Percentiles rank a stretch among this genome's conserved stretches.
Conservation (phyloP, 2,113 vertebrate species). For the Amblyornis subalaris region DNA sequence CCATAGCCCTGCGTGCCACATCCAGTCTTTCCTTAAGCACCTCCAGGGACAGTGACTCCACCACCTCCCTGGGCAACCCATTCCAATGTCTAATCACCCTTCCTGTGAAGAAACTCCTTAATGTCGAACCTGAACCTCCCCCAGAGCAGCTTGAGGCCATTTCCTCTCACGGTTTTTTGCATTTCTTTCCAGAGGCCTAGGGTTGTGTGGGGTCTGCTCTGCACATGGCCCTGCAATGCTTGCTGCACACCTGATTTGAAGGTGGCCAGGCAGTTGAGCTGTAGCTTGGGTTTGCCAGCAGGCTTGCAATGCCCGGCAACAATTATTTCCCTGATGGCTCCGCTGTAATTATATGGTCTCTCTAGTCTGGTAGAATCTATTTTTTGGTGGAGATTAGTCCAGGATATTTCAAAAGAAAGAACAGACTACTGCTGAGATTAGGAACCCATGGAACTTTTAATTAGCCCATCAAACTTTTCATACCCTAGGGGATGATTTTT, state of each 20-base stretch:
- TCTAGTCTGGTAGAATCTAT: background rate
- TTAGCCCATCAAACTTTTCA: background rate
- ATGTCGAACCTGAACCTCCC: background rate
- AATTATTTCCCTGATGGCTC: background rate
- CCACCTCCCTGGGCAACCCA: background rate
- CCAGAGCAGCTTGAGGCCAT: background rate
- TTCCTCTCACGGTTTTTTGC: background rate
- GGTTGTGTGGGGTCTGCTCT: background rate
- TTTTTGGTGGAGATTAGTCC: background rate
- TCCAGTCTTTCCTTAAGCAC: background rate
- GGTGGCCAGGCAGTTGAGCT: background rate
- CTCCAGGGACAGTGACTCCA: background rate
- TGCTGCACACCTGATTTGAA: background rate
- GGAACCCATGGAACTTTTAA: background rate
- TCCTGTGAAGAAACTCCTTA: background rate
- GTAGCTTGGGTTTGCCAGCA: background rate
- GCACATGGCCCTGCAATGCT: no score
- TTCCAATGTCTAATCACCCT: background rate
- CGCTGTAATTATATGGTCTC: background rate
- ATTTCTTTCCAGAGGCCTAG: background rate
- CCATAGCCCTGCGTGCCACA: accelerated
- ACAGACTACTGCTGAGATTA: background rate
- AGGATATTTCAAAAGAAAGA: background rate
- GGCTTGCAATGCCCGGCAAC: background rate
- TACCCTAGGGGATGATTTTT: background rate